phyloP scores from a whole-genome alignment of 1,140 invertebrate genomes.

The Achatina immaculata region DNA sequence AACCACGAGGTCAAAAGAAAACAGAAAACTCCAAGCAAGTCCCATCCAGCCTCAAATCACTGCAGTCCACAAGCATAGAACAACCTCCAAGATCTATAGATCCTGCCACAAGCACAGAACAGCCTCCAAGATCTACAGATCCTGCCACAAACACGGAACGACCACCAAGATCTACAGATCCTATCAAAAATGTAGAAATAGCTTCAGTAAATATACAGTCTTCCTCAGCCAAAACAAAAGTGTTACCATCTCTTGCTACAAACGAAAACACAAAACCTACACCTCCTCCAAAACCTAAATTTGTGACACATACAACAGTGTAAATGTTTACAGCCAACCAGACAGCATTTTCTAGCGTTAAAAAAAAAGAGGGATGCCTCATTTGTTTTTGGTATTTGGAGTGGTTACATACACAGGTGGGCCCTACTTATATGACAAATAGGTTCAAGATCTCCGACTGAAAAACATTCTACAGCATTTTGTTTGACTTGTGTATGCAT shows the following conservation, averaged over 20 bases:
- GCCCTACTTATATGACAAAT: too few relatives aligned
- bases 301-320: not conserved
- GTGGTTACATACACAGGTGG: too few relatives aligned
- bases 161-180: not conserved
- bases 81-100: not conserved
- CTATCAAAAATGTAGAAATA: not conserved
- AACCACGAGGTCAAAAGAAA: not conserved
- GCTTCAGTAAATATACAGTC: not conserved
- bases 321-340: too few relatives aligned
- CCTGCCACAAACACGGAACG: not conserved
- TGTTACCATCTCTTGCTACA: not conserved
- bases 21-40: not conserved
- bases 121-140: not conserved
- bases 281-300: slow-evolving; percentile 1
- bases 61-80: not conserved
- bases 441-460: too few relatives aligned
- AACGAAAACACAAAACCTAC: not conserved
- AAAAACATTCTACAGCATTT: too few relatives aligned
- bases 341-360: too few relatives aligned
- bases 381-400: too few relatives aligned
- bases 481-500: too few relatives aligned
- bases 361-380: too few relatives aligned
- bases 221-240: not conserved
- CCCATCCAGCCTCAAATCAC: not conserved
- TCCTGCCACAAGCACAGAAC: not conserved